phyloP scores from a whole-genome alignment of 2,888 invertebrate species.

The Lampropteryx suffumata region DNA sequence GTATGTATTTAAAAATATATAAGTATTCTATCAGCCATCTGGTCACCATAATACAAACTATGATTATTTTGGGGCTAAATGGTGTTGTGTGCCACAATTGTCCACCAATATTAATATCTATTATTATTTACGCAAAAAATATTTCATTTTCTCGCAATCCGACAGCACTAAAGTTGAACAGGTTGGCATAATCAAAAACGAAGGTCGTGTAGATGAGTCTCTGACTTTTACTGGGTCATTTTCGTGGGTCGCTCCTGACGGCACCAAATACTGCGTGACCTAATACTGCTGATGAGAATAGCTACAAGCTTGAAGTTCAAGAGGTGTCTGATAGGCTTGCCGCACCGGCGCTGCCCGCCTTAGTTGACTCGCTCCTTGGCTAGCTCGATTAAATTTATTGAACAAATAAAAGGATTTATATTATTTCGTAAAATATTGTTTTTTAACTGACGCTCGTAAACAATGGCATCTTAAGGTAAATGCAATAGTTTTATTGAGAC shows the following conservation, averaged over 20 bases:
- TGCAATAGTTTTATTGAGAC: no score
- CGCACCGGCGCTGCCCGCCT: conserved; percentile 50
- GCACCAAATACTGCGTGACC: conserved; percentile 71
- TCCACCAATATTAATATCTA: no score
- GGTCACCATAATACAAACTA: no score
- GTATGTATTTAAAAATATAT: no score
- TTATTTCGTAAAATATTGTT: no score
- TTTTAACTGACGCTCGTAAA: no score
- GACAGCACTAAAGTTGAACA: conserved; percentile 45
- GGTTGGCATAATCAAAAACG: conserved; percentile 65
- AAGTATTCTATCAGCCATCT: no score
- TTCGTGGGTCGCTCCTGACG: conserved; percentile 70
- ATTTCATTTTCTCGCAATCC: conserved; percentile 19
- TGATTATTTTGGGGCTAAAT: no score
- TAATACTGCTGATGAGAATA: conserved; percentile 70
- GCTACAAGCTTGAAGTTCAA: conserved; percentile 53
- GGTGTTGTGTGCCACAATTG: no score
- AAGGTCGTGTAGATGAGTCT: conserved; percentile 66
- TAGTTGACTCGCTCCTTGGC: conserved; percentile 48
- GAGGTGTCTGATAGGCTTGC: conserved; percentile 39
- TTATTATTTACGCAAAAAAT: background rate
- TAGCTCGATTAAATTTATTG: no score
- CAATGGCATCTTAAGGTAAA: no score
- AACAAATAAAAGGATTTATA: background rate
- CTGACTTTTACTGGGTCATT: conserved; percentile 66